phyloP scores from a whole-genome alignment of 2,888 invertebrate species.

The Acleris literana region DNA sequence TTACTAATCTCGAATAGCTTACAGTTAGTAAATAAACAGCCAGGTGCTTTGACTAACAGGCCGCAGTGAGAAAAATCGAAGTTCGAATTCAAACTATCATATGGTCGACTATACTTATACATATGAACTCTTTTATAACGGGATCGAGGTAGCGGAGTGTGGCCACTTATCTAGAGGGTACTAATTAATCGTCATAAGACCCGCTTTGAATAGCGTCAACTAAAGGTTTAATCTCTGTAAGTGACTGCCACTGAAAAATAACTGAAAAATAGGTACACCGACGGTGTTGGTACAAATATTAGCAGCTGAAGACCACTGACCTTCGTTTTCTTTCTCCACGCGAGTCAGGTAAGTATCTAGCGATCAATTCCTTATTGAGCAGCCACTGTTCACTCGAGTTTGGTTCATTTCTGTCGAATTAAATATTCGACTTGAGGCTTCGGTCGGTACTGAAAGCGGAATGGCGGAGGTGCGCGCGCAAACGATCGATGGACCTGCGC shows the following conservation, averaged over 20 bases:
- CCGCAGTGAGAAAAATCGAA: constrained; percentile 9
- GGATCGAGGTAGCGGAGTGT: not conserved
- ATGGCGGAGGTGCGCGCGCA: constrained; percentile 78
- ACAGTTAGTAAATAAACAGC: constrained; percentile 25
- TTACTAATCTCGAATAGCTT: not conserved
- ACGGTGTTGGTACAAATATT: not conserved
- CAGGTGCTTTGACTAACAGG: constrained; percentile 8
- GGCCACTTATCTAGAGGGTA: not conserved
- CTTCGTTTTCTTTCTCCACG: constrained; percentile 49
- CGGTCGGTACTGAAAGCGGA: constrained; percentile 64
- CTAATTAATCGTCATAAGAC: not conserved
- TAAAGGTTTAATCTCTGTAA: constrained; percentile 26
- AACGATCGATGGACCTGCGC: constrained; percentile 77
- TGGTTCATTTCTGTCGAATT: constrained; percentile 78
- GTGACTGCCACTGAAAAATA: constrained; percentile 25
- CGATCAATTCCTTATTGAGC: constrained; percentile 50
- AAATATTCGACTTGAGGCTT: constrained; percentile 68
- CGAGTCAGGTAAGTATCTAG: constrained; percentile 44
- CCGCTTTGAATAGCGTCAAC: constrained; percentile 5
- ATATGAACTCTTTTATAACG: not conserved
- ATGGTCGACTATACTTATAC: constrained; percentile 4
- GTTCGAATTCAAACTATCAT: constrained; percentile 5
- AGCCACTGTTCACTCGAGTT: constrained; percentile 71
- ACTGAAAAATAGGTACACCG: not conserved
- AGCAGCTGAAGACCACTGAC: constrained; percentile 50